A percentile compares a stretch with the other conserved stretches of the same genome.
phyloP scores from a whole-genome alignment of 2,797 vertebrate genomes.

The Poeciliopsis infans region DNA sequence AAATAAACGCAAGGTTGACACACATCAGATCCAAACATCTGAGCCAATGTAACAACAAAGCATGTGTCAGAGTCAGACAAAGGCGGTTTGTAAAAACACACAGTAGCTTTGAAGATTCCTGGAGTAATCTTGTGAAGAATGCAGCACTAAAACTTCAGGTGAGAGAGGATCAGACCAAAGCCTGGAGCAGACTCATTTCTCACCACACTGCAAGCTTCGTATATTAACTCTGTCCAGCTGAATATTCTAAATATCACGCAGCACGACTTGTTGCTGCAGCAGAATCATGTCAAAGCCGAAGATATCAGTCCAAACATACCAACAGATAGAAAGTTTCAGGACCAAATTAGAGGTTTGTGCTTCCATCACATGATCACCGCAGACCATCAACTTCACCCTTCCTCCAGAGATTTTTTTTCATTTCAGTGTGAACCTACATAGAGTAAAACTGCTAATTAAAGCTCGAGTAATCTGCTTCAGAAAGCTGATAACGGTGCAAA shows the following conservation, averaged over 20 bases:
- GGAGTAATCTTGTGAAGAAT: background rate
- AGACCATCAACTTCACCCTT: background rate
- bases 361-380: background rate
- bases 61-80: conserved; percentile 12
- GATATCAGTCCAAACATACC: background rate
- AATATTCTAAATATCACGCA: background rate
- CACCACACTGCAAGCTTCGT: background rate
- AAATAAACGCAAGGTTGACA: conserved; percentile 13
- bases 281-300: background rate
- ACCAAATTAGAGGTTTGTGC: background rate
- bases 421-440: background rate
- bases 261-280: background rate
- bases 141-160: no score
- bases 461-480: background rate
- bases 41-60: background rate
- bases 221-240: background rate
- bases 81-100: background rate
- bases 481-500: background rate
- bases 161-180: background rate
- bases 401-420: background rate
- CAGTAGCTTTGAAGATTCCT: background rate
- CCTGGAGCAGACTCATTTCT: background rate
- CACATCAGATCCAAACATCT: conserved; percentile 1
- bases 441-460: background rate
- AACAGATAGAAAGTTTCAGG: background rate